These are phyloP conservation scores for Mungos mungo DNA, from an alignment of 2,113 vertebrate species.

Conservation along the genomic window DNA sequence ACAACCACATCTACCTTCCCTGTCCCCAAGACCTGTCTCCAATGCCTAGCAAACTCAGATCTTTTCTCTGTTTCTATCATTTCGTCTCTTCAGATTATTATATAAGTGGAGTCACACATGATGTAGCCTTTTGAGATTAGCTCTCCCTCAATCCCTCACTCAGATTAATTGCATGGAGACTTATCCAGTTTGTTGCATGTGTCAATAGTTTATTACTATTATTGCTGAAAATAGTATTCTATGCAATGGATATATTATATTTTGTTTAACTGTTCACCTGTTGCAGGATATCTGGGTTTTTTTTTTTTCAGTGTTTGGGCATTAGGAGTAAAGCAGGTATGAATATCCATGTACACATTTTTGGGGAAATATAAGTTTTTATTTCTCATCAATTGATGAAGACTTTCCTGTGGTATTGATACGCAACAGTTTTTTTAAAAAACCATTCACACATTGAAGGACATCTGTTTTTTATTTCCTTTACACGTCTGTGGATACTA, in stretches of 20 bases:
- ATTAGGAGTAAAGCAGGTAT: neutral
- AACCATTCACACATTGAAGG: neutral
- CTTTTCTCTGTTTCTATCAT: neutral
- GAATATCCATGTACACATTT: neutral
- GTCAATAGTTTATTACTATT: slow-evolving; percentile 4
- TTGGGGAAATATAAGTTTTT: neutral
- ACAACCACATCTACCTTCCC: neutral
- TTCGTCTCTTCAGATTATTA: slow-evolving; percentile 32
- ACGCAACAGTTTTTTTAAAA: neutral
- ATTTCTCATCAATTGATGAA: slow-evolving; percentile 22
- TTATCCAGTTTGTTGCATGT: neutral
- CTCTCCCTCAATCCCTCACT: neutral
- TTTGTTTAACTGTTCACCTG: neutral
- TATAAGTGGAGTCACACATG: neutral
- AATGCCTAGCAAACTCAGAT: neutral
- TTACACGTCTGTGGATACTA: neutral
- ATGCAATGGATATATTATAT: neutral
- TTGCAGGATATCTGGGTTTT: neutral
- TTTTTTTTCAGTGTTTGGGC: neutral
- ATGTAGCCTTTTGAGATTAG: neutral
- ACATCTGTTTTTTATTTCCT: neutral
- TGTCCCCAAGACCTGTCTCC: neutral
- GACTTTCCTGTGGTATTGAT: neutral
- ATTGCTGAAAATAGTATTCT: slow-evolving; percentile 14
- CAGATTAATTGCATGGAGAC: neutral